Percentiles rank a stretch among this genome's conserved stretches.
These are phyloP conservation scores for Porites rus DNA, from an alignment of 92 coral and sea anemone genomes.

Conservation along the genomic window DNA sequence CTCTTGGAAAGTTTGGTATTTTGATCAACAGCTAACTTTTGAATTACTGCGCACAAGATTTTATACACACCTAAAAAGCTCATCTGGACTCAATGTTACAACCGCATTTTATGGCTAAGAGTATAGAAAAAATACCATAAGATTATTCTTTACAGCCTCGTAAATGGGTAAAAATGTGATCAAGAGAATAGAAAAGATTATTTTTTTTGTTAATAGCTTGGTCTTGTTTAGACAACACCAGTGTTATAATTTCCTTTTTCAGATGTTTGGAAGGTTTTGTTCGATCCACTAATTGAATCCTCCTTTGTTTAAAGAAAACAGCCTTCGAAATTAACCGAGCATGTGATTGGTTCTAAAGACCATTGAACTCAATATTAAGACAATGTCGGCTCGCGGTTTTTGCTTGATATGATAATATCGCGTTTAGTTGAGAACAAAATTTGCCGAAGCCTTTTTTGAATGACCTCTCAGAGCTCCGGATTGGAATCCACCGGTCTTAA, in stretches of 20 bases:
- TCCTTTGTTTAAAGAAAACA: conserved; percentile 31
- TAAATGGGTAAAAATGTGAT: background rate
- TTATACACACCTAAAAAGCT: background rate
- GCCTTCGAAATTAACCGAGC: background rate
- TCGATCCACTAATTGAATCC: conserved; percentile 33
- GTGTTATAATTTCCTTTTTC: conserved; percentile 8
- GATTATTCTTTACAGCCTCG: too few species aligned
- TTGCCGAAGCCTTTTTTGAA: background rate
- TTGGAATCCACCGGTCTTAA: background rate
- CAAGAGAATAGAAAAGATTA: background rate
- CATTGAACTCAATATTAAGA: background rate
- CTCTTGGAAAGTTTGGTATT: background rate
- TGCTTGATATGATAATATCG: background rate
- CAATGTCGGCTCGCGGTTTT: background rate
- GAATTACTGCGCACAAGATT: background rate
- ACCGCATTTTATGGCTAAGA: too few species aligned
- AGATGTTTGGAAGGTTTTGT: conserved; percentile 12
- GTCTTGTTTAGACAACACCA: background rate
- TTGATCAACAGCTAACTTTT: background rate
- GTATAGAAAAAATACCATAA: too few species aligned
- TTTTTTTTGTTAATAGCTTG: background rate
- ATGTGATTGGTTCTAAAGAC: conserved; percentile 18
- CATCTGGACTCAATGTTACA: background rate
- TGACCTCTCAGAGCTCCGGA: background rate
- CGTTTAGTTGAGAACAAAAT: background rate